Evolutionary conservation across 2,113 vertebrate genomes (phyloP), one percentile per base, ranked within the genome.

Genomic region (Clinocottus analis): DNA sequence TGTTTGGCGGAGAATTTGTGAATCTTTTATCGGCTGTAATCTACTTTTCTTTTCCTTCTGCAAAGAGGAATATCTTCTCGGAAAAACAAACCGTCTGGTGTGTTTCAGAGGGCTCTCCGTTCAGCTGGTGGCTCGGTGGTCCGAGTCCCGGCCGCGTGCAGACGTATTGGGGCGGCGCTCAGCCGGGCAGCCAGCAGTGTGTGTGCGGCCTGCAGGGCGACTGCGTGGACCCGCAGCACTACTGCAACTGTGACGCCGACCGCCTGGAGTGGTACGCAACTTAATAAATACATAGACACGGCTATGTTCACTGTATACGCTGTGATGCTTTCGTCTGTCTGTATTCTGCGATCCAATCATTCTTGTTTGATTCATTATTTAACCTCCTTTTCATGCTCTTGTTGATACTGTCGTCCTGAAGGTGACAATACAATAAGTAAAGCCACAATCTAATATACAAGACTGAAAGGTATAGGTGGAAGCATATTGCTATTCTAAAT

Each of bases 201-300:
- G 87, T 84, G 53, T 95, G 94, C 1, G 94, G 93, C 0, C 89
- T 93, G 62, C 89, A 86, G 75, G 91, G 90, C 9, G 82, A 89
- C 89, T 94, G 94, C 4, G 81, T 93, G 55, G 89, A 94, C 66
- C 88, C 90, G 0, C 85, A 93, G 8, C 93, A 90, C 85, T 93
- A 90, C 89, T 93, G 98, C 92, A 98, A 99, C 91, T 99, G 98
- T 76, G 96, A 99, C 68, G 95, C 97, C 0, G 96, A 97, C 92
- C 94, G 94, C 63, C 87, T 89, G 13, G 96, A 97, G 91, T 98
- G 98, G 98, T 98, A 95, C 37, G 4, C 10, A 63, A 43, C 14
- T 64, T 17, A 17, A 25, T 13, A 2, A 2, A 76, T 37, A 47
- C 13, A 59, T 4, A 29, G 3, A 56, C n/a, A 33, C 10, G 17